Base-by-base conservation (phyloP, 2,797 vertebrate genomes). In the Enteromius paludinosus region DNA sequence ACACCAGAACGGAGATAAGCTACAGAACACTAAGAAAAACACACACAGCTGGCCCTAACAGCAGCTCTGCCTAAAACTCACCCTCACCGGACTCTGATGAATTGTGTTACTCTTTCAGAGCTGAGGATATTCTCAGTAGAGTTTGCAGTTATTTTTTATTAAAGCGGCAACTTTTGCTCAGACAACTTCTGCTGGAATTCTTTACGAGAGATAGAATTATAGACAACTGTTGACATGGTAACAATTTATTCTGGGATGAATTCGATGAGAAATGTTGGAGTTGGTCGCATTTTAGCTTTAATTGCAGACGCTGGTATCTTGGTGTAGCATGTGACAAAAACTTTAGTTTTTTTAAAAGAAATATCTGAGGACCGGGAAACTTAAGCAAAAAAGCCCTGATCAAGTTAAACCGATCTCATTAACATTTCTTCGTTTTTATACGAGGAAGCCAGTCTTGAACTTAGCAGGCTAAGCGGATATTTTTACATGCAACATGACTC, bases 1-100 rank as follows among this genome's bases (percentile, higher is more conserved):
- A 45, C 71, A 75, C 25, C 38, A 56, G 72, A 70, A 69, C 25
- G 12, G 73, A 70, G 79, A 75, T 84, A 87, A 85, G 83, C 84
- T 78, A 81, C 70, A 79, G 47, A 69, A 66, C 65, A 47, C 49
- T 12, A 68, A 30, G 28, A 79, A 64, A 76, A 64, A 70, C 47
- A 45, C 70, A 61, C 61, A 71, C 79, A 74, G 72, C 72, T 75
- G 72, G 72, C 72, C 52, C 52, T 59, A 8, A n/a, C 52, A 41
- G 52, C 52, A 69, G 35, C 43, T 64, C 59, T 56, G n/a, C 35
- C 65, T 68, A 38, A 78, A 70, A 79, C 49, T 5, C 69, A 56
- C 49, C 15, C 65, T 69, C 78, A 8, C 43, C 23, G 5, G 38
- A 61, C 15, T 38, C 38, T 47, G 54, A 56, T 49, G 25, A 52